Conservation (phyloP, 2,113 vertebrate genomes). For the Cairina moschata region DNA sequence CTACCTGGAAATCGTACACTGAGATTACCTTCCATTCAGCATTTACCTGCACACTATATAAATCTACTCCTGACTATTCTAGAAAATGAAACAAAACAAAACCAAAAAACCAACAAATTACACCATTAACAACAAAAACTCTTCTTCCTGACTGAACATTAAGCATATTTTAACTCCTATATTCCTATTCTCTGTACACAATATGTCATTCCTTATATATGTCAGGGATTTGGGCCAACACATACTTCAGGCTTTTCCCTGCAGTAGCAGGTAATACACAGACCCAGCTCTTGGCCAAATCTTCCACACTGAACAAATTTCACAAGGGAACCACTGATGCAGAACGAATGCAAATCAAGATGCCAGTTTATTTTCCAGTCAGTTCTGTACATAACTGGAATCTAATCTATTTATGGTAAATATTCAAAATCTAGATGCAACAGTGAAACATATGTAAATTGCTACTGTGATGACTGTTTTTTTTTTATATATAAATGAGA, state of each 20-base stretch:
- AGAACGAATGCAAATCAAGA: slow-evolving; percentile 55
- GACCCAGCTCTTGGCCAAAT: slow-evolving; percentile 3
- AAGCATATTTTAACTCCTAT: background rate
- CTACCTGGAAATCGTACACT: background rate
- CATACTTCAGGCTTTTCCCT: background rate
- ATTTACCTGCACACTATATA: background rate
- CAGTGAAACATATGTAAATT: slow-evolving; percentile 44
- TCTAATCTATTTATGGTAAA: slow-evolving; percentile 55
- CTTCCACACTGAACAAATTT: slow-evolving; percentile 2
- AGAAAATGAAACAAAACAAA: background rate
- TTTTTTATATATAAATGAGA: background rate
- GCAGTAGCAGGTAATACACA: slow-evolving; percentile 45
- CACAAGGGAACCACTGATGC: slow-evolving; percentile 29
- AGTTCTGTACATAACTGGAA: slow-evolving; percentile 26
- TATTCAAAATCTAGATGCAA: background rate
- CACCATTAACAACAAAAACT: background rate
- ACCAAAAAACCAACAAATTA: too few species aligned
- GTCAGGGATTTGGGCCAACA: background rate
- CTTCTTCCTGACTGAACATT: background rate
- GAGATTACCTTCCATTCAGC: background rate
- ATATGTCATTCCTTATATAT: background rate
- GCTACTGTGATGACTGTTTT: background rate
- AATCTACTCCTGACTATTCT: background rate
- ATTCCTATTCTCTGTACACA: background rate
- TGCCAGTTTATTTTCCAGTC: slow-evolving; percentile 37